Percentiles rank a stretch among this genome's conserved stretches.
phyloP scores from a whole-genome alignment of 1,140 invertebrate genomes.

The Camponotus pennsylvanicus region DNA sequence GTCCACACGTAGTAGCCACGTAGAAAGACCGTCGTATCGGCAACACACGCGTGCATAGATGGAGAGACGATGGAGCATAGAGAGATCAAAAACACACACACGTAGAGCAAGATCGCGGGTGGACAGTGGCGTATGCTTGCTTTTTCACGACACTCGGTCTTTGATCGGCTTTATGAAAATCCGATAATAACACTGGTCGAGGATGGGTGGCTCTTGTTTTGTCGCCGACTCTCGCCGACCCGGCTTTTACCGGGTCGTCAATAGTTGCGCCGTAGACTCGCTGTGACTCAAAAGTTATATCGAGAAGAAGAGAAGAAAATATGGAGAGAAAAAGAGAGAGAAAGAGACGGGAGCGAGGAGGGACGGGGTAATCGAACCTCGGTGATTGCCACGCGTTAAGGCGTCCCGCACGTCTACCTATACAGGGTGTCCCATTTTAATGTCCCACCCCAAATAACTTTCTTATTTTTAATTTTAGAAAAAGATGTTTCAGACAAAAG shows the following conservation, averaged over 20 bases:
- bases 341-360: too few species aligned
- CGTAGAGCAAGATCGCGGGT: slow-evolving; percentile 20
- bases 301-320: not conserved
- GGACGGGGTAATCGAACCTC: not conserved
- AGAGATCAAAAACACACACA: not conserved
- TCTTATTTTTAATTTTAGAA: too few species aligned
- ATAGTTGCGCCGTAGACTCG: slow-evolving; percentile 52
- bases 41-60: not conserved
- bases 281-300: slow-evolving; percentile 61
- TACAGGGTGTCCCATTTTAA: too few species aligned
- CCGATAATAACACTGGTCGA: slow-evolving; percentile 70
- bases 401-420: not conserved
- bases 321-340: not conserved
- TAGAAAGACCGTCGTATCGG: not conserved
- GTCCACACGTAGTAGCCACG: slow-evolving; percentile 5
- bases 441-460: too few species aligned
- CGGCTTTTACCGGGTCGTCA: not conserved
- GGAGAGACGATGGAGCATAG: not conserved
- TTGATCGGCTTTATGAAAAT: slow-evolving; percentile 77
- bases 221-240: not conserved
- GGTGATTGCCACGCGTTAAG: slow-evolving; percentile 59
- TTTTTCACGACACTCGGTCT: slow-evolving; percentile 62
- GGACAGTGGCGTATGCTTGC: slow-evolving; percentile 55
- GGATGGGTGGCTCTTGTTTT: slow-evolving; percentile 51
- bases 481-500: too few species aligned